phyloP scores from a whole-genome alignment of 2,113 vertebrate genomes.

The Corythoichthys haematopterus region DNA sequence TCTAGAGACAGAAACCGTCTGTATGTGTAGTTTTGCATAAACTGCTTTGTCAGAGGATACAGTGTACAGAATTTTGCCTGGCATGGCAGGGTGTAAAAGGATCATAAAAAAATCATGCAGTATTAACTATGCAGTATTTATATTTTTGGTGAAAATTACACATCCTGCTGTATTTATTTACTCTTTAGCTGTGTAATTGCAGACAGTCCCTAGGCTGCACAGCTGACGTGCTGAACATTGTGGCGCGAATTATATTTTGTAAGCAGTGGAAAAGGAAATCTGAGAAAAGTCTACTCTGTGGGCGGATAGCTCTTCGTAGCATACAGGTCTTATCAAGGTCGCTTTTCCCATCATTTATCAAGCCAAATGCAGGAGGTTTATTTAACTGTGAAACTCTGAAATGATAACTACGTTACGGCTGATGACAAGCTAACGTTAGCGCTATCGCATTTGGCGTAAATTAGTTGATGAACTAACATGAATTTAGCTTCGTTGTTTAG shows the following conservation, averaged over 20 bases:
- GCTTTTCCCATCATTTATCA: neutral
- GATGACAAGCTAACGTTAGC: neutral
- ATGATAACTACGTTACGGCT: neutral
- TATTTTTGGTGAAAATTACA: neutral
- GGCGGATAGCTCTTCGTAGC: neutral
- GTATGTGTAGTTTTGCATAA: neutral
- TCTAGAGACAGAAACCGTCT: neutral
- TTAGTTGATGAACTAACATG: neutral
- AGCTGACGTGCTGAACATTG: constrained; percentile 18
- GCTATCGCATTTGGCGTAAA: neutral
- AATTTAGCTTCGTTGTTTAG: constrained; percentile 1
- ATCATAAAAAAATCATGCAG: neutral
- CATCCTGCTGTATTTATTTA: neutral
- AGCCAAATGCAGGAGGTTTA: neutral
- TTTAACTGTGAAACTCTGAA: neutral
- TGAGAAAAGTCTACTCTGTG: neutral
- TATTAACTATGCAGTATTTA: neutral
- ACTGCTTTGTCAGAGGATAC: neutral
- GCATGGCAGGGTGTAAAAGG: neutral
- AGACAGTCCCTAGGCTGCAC: constrained; percentile 9
- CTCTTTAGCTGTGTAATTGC: too few relatives aligned
- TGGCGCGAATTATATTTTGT: constrained; percentile 58
- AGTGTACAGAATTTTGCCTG: neutral
- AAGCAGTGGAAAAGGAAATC: neutral
- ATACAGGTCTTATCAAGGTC: neutral